Conservation (phyloP, 2,797 vertebrate species). For the Leptodactylus fallax region DNA sequence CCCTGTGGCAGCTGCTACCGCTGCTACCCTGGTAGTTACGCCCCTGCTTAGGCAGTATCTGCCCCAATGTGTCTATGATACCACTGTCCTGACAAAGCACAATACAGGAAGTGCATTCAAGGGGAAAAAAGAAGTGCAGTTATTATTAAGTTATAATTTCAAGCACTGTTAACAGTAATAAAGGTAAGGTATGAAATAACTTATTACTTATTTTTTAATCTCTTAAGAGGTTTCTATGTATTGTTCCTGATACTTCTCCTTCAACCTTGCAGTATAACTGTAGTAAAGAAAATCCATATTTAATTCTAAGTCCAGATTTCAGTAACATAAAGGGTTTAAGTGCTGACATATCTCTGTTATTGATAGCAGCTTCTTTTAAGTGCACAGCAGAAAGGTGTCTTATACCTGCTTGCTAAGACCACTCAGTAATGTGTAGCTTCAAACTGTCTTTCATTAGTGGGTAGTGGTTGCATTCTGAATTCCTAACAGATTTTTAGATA, state of each 20-base stretch:
- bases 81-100: too few relatives aligned
- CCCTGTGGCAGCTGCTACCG: too few relatives aligned
- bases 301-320: not conserved
- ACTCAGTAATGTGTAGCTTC: conserved; percentile 7
- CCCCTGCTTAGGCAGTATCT: too few relatives aligned
- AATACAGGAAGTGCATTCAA: too few relatives aligned
- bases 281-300: conserved; percentile 1
- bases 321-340: not conserved
- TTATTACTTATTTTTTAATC: too few relatives aligned
- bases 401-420: conserved; percentile 17
- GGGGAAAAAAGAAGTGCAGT: too few relatives aligned
- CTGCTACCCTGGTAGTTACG: too few relatives aligned
- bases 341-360: conserved; percentile 24
- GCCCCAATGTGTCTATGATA: too few relatives aligned
- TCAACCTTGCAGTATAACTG: not conserved
- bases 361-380: conserved; percentile 2
- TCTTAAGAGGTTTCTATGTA: too few relatives aligned
- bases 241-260: not conserved
- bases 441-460: conserved; percentile 16
- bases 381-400: conserved; percentile 1
- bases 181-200: too few relatives aligned
- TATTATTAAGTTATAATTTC: too few relatives aligned
- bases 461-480: conserved; percentile 26
- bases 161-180: too few relatives aligned
- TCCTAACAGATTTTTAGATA: conserved; percentile 32